phyloP scores from a whole-genome alignment of 2,113 vertebrate species.

The Urocolius indicus region DNA sequence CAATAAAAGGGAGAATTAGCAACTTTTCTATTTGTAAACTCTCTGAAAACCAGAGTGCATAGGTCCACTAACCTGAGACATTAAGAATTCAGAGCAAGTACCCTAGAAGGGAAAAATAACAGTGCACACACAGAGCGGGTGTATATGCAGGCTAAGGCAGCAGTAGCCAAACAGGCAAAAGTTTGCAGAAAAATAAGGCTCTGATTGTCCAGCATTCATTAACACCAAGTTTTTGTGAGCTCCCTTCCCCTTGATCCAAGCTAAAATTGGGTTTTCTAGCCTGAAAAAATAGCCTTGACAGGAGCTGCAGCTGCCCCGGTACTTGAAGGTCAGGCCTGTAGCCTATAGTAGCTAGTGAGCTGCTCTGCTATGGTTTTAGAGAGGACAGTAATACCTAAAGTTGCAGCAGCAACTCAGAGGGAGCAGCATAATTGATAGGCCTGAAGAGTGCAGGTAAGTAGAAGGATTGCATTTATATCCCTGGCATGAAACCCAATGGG shows the following conservation, averaged over 20 bases:
- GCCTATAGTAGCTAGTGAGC: neutral
- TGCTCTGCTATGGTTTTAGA: neutral
- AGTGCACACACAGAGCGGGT: neutral
- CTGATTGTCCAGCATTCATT: neutral
- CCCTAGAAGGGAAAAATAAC: neutral
- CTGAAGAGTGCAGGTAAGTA: constrained; percentile 52
- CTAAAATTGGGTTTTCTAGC: neutral
- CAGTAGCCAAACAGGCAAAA: neutral
- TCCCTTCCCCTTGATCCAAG: neutral
- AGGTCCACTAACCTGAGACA: too few relatives aligned
- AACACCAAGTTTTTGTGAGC: neutral
- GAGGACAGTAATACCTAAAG: constrained; percentile 44
- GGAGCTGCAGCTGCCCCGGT: neutral
- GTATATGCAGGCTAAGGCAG: neutral
- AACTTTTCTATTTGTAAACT: neutral
- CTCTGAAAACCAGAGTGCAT: neutral
- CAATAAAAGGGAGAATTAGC: accelerated
- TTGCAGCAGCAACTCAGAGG: neutral
- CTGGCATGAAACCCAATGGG: constrained; percentile 59
- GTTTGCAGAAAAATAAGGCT: neutral
- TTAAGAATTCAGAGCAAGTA: neutral
- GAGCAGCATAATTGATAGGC: constrained; percentile 40
- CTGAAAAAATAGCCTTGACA: neutral
- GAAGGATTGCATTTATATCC: constrained; percentile 60
- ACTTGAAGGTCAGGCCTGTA: neutral